phyloP scores from a whole-genome alignment of 1,140 invertebrate genomes.

The Theocolax elegans region DNA sequence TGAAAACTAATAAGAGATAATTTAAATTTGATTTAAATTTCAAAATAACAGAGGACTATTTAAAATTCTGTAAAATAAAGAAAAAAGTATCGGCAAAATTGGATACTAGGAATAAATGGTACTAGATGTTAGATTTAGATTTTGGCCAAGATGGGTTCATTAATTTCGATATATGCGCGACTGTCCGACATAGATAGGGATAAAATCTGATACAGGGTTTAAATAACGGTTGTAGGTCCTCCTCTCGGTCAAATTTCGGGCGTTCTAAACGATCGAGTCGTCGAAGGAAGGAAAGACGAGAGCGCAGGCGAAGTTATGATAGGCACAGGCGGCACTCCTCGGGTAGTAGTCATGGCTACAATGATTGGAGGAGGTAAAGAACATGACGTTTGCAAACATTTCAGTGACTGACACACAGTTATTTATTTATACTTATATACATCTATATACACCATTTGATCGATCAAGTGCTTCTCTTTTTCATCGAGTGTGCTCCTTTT shows the following conservation, averaged over 20 bases:
- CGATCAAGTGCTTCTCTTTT: background rate
- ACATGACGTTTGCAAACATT: slow-evolving; percentile 22
- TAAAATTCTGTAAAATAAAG: too few species aligned
- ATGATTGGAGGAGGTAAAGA: slow-evolving; percentile 53
- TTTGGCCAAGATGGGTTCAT: too few species aligned
- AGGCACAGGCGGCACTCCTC: slow-evolving; percentile 48
- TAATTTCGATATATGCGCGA: too few species aligned
- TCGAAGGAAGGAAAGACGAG: slow-evolving; percentile 37
- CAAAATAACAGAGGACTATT: too few species aligned
- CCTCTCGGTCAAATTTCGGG: slow-evolving; percentile 51
- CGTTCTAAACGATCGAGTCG: slow-evolving; percentile 50
- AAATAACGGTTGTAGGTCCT: slow-evolving; percentile 52
- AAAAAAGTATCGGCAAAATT: too few species aligned
- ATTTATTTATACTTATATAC: background rate
- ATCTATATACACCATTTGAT: background rate
- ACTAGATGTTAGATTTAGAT: too few species aligned
- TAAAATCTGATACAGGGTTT: background rate
- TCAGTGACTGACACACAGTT: background rate
- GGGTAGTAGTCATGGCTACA: slow-evolving; percentile 44
- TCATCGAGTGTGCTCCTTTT: background rate
- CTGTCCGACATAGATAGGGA: too few species aligned
- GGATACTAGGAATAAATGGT: too few species aligned
- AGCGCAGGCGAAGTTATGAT: slow-evolving; percentile 47
- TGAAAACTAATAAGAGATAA: too few species aligned
- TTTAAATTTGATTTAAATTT: too few species aligned